Base-by-base conservation (phyloP, 2,113 vertebrate species). In the Clarias macrocephalus region DNA sequence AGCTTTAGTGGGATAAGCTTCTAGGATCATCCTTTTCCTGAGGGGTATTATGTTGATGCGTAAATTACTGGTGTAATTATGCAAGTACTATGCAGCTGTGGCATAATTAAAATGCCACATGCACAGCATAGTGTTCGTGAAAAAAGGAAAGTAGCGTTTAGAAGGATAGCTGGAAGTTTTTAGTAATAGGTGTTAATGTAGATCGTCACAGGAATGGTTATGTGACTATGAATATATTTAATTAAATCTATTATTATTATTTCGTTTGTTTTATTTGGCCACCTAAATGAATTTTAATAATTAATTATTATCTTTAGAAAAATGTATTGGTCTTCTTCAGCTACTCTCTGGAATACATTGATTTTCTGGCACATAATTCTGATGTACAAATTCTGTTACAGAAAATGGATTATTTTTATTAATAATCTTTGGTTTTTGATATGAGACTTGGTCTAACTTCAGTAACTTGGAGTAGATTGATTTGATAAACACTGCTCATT, bases 251-350 rank as follows among this genome's bases (percentile, higher is more conserved):
- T 48, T 54, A 37, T 37, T 37, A 37, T 76, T 73, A 73, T 89
- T 88, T 48, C 8, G 48, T 48, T 48, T 48, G 48, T 48, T 88
- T 87, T 88, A 88, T 82, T 63, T 80, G 77, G 73, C 73, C 62
- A n/a, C 23, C 81, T 81, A 87, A 85, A 89, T 60, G 83, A 66
- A 80, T 54, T 77, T 68, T 83, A 59, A 85, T 68, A 86, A 85
- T 84, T 88, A 88, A 91, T 91, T 87, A 88, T 89, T 89, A 90
- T 88, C 87, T 89, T 87, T 76, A 77, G 88, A 80, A 60, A 81
- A 62, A 1, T 63, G 62, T 72, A 80, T 83, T 88, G 79, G 33
- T 88, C 80, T 85, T 82, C 57, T 81, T 79, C 37, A 33, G 42
- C 48, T 82, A 1, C 81, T 79, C 79, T 79, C 54, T 70, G 65